Conservation (phyloP, 1,140 invertebrate species). For the Aphis gossypii region DNA sequence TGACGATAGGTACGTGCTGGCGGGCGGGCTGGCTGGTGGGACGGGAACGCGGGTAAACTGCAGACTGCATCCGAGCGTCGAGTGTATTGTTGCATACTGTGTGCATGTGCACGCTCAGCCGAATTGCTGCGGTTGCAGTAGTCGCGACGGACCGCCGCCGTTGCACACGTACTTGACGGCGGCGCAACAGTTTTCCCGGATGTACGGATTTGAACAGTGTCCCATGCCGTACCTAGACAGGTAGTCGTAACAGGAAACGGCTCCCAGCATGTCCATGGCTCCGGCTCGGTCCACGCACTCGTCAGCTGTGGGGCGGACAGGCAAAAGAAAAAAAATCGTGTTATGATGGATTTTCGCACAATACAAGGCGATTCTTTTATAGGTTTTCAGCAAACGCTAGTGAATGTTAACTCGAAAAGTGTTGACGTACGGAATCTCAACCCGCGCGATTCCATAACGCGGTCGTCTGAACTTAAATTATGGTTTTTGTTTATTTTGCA, state of each 20-base stretch:
- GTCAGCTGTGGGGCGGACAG: slow-evolving; percentile 44
- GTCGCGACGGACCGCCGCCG: not conserved
- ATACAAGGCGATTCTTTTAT: not conserved
- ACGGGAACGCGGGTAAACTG: not conserved
- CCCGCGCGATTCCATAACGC: too few relatives aligned
- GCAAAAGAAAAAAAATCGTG: not conserved
- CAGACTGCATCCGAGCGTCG: not conserved
- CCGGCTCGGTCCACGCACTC: slow-evolving; percentile 60
- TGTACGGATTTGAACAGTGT: slow-evolving; percentile 60
- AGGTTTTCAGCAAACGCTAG: not conserved
- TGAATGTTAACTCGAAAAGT: not conserved
- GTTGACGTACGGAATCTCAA: not conserved
- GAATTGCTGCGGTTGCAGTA: slow-evolving; percentile 18
- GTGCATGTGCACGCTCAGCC: not conserved
- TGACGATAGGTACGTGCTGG: not conserved
- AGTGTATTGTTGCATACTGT: too few relatives aligned
- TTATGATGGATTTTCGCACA: not conserved
- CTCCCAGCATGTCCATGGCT: slow-evolving; percentile 59
- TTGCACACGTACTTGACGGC: slow-evolving; percentile 61
- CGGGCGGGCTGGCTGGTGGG: not conserved
- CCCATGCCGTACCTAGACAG: slow-evolving; percentile 58
- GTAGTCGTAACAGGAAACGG: slow-evolving; percentile 60
- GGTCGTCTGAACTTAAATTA: not conserved
- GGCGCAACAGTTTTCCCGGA: slow-evolving; percentile 60
- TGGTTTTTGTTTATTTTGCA: not conserved